These are phyloP conservation scores for Ostrea edulis DNA, from an alignment of 1,140 invertebrate species.

Conservation along the genomic window DNA sequence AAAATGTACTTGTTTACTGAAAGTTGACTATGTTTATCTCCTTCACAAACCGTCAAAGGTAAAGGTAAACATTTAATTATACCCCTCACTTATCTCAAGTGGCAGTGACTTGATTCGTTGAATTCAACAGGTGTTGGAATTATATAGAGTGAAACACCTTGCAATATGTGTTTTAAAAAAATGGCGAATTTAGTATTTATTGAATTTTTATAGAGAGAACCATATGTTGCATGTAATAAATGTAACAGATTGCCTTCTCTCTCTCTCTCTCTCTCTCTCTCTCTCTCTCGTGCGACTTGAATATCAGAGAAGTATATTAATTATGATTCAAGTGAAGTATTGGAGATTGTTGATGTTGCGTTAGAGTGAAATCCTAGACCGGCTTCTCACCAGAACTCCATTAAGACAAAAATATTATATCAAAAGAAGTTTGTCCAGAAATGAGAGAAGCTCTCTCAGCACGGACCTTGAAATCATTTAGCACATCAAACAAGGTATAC, in stretches of 20 bases:
- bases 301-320: too few species aligned
- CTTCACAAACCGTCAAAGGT: not conserved
- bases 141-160: constrained; percentile 21
- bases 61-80: not conserved
- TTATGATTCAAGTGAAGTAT: too few species aligned
- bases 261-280: constrained; percentile 25
- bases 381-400: too few species aligned
- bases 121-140: not conserved
- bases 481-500: not conserved
- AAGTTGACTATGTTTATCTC: not conserved
- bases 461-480: too few species aligned
- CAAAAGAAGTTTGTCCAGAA: too few species aligned
- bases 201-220: not conserved
- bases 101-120: not conserved
- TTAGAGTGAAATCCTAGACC: too few species aligned
- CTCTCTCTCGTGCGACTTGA: not conserved
- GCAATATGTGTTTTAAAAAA: not conserved
- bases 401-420: too few species aligned
- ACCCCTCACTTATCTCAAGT: constrained; percentile 3
- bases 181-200: too few species aligned
- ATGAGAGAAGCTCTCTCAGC: too few species aligned
- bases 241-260: not conserved
- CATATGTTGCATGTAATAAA: not conserved
- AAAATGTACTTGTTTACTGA: constrained; percentile 18
- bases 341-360: too few species aligned